Evolutionary conservation across 1,140 invertebrate species (phyloP), one percentile per base, ranked within the genome.

Genomic region (Aphaenogaster ashmeadi): DNA sequence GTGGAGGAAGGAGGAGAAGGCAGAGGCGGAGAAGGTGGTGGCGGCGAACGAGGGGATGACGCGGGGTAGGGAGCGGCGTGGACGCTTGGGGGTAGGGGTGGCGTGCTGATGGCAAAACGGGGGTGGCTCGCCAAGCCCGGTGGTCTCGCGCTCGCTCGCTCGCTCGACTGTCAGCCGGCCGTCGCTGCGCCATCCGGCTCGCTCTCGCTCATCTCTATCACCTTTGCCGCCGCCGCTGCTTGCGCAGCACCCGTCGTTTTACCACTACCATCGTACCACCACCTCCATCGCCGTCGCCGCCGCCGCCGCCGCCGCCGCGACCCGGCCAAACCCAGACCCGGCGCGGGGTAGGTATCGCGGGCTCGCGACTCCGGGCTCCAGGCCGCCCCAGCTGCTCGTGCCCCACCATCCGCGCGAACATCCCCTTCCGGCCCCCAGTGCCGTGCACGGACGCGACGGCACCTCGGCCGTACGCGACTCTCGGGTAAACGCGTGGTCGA

Each of bases 261-360:
- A 72, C 87, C 77, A 66, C 67, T 7, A 77, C 79, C 67, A 77
- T 71, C 87, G 75, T 66, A 33, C 27, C 60, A 18, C 60, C 33
- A 38, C 60, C 60, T 5, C 67, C 60, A 54, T 66, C 72, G 15
- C 62, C 47, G 27, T 18, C 38, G 67, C 86, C 79, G 87, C 89
- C 89, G 92, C 92, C 92, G 92, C 93, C 93, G 90, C 92, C 90
- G 13, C 90, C 86, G 88, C 89, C 92, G 91, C 94, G 93, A 94
- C 94, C 94, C 93, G 93, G 94, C 93, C 94, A 94, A 94, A 94
- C 93, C 93, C 93, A 94, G 94, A 94, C 93, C 93, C 92, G 88
- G 93, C 92, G 91, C 92, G 91, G 91, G 91, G 91, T 92, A 93
- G 92, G 89, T 91, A 85, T 88, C 88, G 86, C 91, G 89, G 90